A percentile compares a stretch with the other conserved stretches of the same genome.
These are phyloP conservation scores for Eptatretus atami DNA, from an alignment of 2,797 vertebrate genomes.

Conservation along the genomic window DNA sequence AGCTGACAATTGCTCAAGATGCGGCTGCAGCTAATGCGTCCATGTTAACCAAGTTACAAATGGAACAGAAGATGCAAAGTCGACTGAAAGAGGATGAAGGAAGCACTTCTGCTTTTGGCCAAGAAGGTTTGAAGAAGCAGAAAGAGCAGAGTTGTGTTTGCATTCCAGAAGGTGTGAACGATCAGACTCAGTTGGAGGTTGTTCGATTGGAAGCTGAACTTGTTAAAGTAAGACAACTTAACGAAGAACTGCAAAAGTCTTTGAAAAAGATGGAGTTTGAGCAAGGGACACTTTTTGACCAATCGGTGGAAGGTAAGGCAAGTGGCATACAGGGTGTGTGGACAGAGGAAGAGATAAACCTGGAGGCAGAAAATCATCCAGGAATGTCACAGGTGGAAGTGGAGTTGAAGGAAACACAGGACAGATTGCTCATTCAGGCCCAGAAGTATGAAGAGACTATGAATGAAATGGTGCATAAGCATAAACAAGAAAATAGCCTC, in stretches of 20 bases:
- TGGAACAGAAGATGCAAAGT: too few relatives aligned
- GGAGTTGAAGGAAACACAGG: conserved; percentile 26
- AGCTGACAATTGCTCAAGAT: too few relatives aligned
- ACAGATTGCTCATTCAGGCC: conserved; percentile 22
- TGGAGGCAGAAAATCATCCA: conserved; percentile 31
- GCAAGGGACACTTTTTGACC: conserved; percentile 21
- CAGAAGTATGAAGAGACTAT: conserved; percentile 36
- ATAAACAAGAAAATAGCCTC: conserved; percentile 26
- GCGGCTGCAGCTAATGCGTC: too few relatives aligned
- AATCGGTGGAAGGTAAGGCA: conserved; percentile 19
- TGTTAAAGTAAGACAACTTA: conserved; percentile 37
- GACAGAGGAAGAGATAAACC: conserved; percentile 32
- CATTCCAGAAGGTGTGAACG: too few relatives aligned
- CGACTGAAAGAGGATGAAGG: too few relatives aligned
- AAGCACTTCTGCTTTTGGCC: too few relatives aligned
- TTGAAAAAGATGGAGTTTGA: conserved; percentile 10
- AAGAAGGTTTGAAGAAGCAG: too few relatives aligned
- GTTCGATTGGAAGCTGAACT: conserved; percentile 19
- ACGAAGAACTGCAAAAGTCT: conserved; percentile 21
- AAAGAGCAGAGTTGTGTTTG: too few relatives aligned
- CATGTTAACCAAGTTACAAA: too few relatives aligned
- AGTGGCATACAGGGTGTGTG: conserved; percentile 17
- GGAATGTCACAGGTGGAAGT: conserved; percentile 36
- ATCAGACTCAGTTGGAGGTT: too few relatives aligned
- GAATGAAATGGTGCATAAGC: conserved; percentile 24